phyloP scores from a whole-genome alignment of 2,888 invertebrate species.

The Philereme vetulata region DNA sequence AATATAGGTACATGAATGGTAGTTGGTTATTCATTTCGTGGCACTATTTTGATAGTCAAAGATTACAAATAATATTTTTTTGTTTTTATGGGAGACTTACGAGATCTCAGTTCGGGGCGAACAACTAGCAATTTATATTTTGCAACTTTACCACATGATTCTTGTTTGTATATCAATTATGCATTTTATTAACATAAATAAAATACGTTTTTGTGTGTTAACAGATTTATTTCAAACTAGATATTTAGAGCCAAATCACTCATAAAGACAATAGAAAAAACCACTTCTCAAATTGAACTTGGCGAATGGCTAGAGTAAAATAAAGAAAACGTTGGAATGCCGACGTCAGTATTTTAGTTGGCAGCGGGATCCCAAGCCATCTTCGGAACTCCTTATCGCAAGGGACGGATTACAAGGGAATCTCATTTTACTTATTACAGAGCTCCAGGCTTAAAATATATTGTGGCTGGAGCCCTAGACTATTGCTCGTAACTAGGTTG shows the following conservation, averaged over 20 bases:
- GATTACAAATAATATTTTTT: too few species aligned
- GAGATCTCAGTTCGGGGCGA: too few species aligned
- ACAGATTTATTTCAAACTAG: slow-evolving; percentile 8
- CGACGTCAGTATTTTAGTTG: slow-evolving; percentile 27
- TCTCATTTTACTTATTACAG: slow-evolving; percentile 50
- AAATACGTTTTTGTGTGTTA: too few species aligned
- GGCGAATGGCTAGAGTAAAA: slow-evolving; percentile 19
- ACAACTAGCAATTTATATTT: too few species aligned
- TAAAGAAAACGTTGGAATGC: slow-evolving; percentile 27
- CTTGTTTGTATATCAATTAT: too few species aligned
- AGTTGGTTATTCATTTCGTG: too few species aligned
- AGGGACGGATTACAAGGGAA: slow-evolving; percentile 47
- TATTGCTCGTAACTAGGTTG: slow-evolving; percentile 20
- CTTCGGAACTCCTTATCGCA: slow-evolving; percentile 48
- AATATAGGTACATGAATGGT: too few species aligned
- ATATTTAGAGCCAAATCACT: background rate
- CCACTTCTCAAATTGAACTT: slow-evolving; percentile 16
- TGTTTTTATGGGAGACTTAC: too few species aligned
- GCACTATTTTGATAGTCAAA: too few species aligned
- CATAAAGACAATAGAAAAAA: slow-evolving; percentile 13
- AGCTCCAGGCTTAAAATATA: slow-evolving; percentile 50
- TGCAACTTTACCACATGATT: too few species aligned
- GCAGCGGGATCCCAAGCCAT: slow-evolving; percentile 38
- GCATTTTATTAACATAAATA: too few species aligned
- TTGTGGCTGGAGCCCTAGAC: slow-evolving; percentile 30